Conservation (phyloP, 37 sponge, comb jelly and placozoan genomes). For the Spongia lamella region DNA sequence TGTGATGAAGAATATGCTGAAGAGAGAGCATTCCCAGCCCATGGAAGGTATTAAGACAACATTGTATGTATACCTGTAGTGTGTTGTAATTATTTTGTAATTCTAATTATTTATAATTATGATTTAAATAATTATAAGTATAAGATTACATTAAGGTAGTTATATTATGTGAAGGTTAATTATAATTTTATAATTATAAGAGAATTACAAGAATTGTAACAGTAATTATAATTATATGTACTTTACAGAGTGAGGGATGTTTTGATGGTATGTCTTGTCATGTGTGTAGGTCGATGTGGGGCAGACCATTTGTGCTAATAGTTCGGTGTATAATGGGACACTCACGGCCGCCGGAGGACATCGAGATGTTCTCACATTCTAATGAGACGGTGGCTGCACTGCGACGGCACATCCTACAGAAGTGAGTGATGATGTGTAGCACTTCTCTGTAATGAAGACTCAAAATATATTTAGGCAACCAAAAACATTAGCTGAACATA, state of each 20-base stretch:
- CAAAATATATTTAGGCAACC: background rate
- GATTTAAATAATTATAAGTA: background rate
- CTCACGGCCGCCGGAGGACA: constrained; percentile 66
- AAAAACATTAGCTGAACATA: too few species aligned
- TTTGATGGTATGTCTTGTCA: too few species aligned
- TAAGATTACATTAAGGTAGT: too few species aligned
- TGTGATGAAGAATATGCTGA: constrained; percentile 79
- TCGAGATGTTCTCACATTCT: constrained; percentile 80
- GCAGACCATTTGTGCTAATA: constrained; percentile 41
- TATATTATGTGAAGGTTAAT: too few species aligned
- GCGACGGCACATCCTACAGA: constrained; percentile 74
- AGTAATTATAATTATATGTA: too few species aligned
- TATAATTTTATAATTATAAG: too few species aligned
- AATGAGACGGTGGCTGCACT: constrained; percentile 80
- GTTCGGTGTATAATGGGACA: constrained; percentile 53
- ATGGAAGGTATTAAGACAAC: constrained; percentile 82
- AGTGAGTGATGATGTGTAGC: constrained; percentile 36
- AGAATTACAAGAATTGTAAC: too few species aligned
- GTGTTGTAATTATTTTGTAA: background rate
- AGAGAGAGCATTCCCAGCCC: constrained; percentile 85
- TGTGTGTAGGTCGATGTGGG: constrained; percentile 67
- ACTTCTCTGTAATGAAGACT: background rate
- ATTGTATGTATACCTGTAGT: background rate
- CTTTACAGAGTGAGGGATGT: too few species aligned
- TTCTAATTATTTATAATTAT: background rate